Evolutionary conservation across 92 coral and sea anemone genomes (phyloP).

Genomic region (Micromussa lordhowensis): DNA sequence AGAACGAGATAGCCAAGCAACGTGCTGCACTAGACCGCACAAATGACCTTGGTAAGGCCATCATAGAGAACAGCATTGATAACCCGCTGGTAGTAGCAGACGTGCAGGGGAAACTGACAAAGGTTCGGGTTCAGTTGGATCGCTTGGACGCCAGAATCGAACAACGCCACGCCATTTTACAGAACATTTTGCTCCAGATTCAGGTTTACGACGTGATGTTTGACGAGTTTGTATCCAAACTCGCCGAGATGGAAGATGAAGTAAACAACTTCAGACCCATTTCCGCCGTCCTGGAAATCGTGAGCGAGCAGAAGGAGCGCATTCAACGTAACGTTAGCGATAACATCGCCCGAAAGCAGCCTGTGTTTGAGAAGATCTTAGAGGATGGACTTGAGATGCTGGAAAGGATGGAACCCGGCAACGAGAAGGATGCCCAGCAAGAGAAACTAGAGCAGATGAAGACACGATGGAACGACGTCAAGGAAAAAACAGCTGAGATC

Average conservation of each 20-base stretch:
- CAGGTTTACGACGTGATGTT: slow-evolving; percentile 76
- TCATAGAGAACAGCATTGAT: slow-evolving; percentile 70
- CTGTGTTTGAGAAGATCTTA: slow-evolving; percentile 89
- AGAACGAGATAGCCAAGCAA: slow-evolving; percentile 76
- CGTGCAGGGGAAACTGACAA: slow-evolving; percentile 85
- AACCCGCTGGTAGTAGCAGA: slow-evolving; percentile 88
- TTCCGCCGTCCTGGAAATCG: slow-evolving; percentile 77
- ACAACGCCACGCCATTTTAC: slow-evolving; percentile 80
- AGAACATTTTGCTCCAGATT: slow-evolving; percentile 76
- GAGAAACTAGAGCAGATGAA: slow-evolving; percentile 78
- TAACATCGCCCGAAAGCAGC: slow-evolving; percentile 80
- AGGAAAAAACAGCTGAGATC: slow-evolving; percentile 76
- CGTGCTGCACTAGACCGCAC: slow-evolving; percentile 73
- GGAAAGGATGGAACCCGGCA: slow-evolving; percentile 85
- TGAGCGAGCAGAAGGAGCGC: slow-evolving; percentile 78
- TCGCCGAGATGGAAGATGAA: slow-evolving; percentile 75
- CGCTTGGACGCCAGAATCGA: slow-evolving; percentile 79
- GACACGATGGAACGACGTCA: slow-evolving; percentile 81
- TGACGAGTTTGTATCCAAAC: slow-evolving; percentile 60
- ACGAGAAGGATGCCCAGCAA: slow-evolving; percentile 79
- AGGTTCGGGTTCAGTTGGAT: slow-evolving; percentile 80
- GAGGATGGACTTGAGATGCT: slow-evolving; percentile 86
- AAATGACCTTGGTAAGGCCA: slow-evolving; percentile 79
- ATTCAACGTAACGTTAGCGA: slow-evolving; percentile 62
- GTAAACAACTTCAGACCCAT: slow-evolving; percentile 74